These are phyloP conservation scores for Zaprionus lineosus DNA, from an alignment of 2,888 invertebrate genomes.

Conservation along the genomic window DNA sequence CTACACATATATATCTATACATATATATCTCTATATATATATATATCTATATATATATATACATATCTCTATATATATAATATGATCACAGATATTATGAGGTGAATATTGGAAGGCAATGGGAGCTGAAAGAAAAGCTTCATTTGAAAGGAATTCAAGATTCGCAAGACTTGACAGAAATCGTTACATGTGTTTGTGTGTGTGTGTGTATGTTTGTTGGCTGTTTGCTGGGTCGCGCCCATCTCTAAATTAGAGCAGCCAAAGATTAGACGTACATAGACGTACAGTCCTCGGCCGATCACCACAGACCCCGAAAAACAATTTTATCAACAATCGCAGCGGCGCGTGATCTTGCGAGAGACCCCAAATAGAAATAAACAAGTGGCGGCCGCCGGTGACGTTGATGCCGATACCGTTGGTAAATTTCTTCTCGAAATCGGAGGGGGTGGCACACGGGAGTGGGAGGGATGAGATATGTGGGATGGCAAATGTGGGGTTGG, in stretches of 20 bases:
- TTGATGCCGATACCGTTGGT: conserved; percentile 39
- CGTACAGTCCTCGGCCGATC: conserved; percentile 1
- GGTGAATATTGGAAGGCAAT: no score
- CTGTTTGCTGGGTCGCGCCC: conserved; percentile 19
- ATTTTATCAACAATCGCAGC: conserved; percentile 67
- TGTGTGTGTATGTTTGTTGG: no score
- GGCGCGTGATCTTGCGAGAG: conserved; percentile 69
- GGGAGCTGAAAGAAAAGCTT: no score
- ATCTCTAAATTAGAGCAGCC: conserved; percentile 42
- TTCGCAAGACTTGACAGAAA: conserved; percentile 5
- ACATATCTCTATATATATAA: no score
- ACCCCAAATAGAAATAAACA: conserved; percentile 58
- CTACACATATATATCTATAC: no score
- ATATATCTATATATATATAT: no score
- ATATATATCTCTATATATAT: no score
- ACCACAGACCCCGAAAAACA: conserved; percentile 10
- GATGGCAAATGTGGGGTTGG: conserved; percentile 33
- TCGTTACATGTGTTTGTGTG: conserved; percentile 5
- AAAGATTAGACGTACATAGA: conserved; percentile 31
- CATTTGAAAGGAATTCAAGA: background rate
- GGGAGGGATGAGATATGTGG: no score
- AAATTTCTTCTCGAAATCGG: no score
- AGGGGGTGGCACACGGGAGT: no score
- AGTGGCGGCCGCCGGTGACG: conserved; percentile 62
- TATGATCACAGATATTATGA: no score